phyloP scores from a whole-genome alignment of 2,888 invertebrate species.

The Cryptophagus acutangulus region DNA sequence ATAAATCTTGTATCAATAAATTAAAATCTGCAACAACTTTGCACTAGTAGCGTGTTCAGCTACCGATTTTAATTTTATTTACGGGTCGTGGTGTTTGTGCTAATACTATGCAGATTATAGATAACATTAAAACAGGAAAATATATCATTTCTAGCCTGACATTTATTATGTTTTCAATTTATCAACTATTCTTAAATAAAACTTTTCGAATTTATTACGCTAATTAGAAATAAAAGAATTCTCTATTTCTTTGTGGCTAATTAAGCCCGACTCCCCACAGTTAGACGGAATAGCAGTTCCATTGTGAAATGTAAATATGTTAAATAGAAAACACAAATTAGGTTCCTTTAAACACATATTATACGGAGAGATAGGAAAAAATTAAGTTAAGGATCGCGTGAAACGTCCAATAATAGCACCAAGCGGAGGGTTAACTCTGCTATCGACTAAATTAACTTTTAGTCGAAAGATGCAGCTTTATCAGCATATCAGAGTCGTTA shows the following conservation, averaged over 20 bases:
- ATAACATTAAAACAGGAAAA: slow-evolving; percentile 6
- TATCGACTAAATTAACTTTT: slow-evolving; percentile 31
- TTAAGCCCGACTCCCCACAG: too few relatives aligned
- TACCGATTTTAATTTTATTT: slow-evolving; percentile 5
- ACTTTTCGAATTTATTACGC: too few relatives aligned
- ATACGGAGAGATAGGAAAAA: slow-evolving; percentile 14
- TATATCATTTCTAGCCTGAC: slow-evolving; percentile 6
- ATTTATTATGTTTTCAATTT: slow-evolving; percentile 8
- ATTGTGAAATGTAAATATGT: too few relatives aligned
- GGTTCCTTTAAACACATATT: slow-evolving; percentile 11
- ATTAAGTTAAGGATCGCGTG: slow-evolving; percentile 15
- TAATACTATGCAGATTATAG: slow-evolving; percentile 4
- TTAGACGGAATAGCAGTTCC: too few relatives aligned
- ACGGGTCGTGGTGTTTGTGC: slow-evolving; percentile 1
- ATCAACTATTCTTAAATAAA: too few relatives aligned
- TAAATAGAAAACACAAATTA: slow-evolving; percentile 15
- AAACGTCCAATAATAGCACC: slow-evolving; percentile 17
- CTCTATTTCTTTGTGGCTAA: too few relatives aligned
- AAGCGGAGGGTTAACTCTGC: slow-evolving; percentile 26
- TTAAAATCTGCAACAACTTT: slow-evolving; percentile 6
- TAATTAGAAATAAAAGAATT: too few relatives aligned
- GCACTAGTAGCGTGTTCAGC: slow-evolving; percentile 7
- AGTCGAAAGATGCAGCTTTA: slow-evolving; percentile 32
- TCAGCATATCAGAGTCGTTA: slow-evolving; percentile 34
- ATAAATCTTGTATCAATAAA: slow-evolving; percentile 5